These are phyloP conservation scores for Drosophila obscura DNA, from an alignment of 1,140 invertebrate genomes.

Conservation along the genomic window DNA sequence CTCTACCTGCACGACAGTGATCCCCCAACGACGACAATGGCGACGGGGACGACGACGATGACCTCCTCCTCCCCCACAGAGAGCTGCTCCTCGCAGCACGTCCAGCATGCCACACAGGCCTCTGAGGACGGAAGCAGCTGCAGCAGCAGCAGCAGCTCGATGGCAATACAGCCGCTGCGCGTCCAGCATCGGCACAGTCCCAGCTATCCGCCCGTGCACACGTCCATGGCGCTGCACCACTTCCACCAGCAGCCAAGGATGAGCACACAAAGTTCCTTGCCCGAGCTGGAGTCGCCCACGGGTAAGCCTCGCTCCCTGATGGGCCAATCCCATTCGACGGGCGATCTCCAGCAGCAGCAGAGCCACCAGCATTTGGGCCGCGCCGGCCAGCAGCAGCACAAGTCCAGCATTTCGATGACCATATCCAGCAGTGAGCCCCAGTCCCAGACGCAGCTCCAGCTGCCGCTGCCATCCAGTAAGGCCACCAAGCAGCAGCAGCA, in stretches of 20 bases:
- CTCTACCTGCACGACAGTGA: constrained; percentile 86
- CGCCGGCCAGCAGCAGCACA: constrained; percentile 51
- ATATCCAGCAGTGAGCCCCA: constrained; percentile 70
- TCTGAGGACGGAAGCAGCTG: constrained; percentile 42
- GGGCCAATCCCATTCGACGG: constrained; percentile 67
- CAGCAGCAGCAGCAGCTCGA: background rate
- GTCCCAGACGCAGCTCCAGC: constrained; percentile 20
- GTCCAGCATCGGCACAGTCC: constrained; percentile 79
- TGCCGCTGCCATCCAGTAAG: constrained; percentile 65
- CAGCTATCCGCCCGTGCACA: constrained; percentile 78
- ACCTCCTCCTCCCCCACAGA: constrained; percentile 11
- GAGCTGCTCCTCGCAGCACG: constrained; percentile 23
- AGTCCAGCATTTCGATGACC: constrained; percentile 79
- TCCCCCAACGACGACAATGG: constrained; percentile 16
- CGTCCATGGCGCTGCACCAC: constrained; percentile 58
- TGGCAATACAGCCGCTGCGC: constrained; percentile 38
- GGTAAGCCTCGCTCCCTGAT: constrained; percentile 33
- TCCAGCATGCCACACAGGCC: constrained; percentile 35
- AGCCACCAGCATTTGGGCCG: constrained; percentile 26
- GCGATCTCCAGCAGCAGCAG: constrained; percentile 65
- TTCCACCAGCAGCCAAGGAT: constrained; percentile 52
- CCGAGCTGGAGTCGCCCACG: constrained; percentile 40
- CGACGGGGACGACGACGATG: constrained; percentile 1
- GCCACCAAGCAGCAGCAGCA: constrained; percentile 43
- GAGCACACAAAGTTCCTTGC: constrained; percentile 70